Evolutionary conservation across 2,797 vertebrate genomes (phyloP).

Genomic region (Enteromius afrohamiltoni): DNA sequence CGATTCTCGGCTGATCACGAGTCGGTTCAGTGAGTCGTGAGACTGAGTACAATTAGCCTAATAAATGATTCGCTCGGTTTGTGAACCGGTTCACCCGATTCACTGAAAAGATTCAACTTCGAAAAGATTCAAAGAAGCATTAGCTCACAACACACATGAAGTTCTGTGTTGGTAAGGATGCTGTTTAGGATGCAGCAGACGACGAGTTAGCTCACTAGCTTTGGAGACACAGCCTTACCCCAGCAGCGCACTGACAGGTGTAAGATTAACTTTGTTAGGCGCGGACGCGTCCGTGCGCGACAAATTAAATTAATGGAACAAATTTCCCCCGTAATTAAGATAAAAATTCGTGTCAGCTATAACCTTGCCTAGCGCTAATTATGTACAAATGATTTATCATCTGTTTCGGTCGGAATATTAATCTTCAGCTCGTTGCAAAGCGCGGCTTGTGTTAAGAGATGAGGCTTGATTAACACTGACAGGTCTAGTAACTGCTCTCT

Average conservation of each 20-base stretch:
- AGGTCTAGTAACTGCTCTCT: slow-evolving; percentile 85
- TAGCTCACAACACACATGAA: background rate
- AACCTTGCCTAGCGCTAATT: slow-evolving; percentile 96
- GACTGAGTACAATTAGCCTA: background rate
- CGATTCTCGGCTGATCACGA: background rate
- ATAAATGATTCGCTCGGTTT: background rate
- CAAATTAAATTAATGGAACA: slow-evolving; percentile 99
- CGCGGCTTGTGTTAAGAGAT: slow-evolving; percentile 92
- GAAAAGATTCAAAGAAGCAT: background rate
- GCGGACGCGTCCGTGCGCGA: slow-evolving; percentile 88
- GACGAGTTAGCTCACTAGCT: background rate
- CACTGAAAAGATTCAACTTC: background rate
- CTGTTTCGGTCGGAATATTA: slow-evolving; percentile 88
- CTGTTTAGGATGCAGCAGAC: slow-evolving; percentile 12
- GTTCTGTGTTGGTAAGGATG: background rate
- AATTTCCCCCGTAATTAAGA: slow-evolving; percentile 97
- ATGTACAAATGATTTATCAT: slow-evolving; percentile 95
- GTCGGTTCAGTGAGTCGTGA: background rate
- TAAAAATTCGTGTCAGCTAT: slow-evolving; percentile 93
- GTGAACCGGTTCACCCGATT: background rate
- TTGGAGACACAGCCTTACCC: slow-evolving; percentile 37
- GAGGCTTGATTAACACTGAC: slow-evolving; percentile 96
- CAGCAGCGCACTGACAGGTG: slow-evolving; percentile 89
- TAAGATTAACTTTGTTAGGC: slow-evolving; percentile 98
- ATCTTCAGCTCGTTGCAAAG: slow-evolving; percentile 88